Evolutionary conservation across 2,113 vertebrate species (phyloP), one percentile per base, ranked within the genome.

Genomic region (Cyanoderma ruficeps): DNA sequence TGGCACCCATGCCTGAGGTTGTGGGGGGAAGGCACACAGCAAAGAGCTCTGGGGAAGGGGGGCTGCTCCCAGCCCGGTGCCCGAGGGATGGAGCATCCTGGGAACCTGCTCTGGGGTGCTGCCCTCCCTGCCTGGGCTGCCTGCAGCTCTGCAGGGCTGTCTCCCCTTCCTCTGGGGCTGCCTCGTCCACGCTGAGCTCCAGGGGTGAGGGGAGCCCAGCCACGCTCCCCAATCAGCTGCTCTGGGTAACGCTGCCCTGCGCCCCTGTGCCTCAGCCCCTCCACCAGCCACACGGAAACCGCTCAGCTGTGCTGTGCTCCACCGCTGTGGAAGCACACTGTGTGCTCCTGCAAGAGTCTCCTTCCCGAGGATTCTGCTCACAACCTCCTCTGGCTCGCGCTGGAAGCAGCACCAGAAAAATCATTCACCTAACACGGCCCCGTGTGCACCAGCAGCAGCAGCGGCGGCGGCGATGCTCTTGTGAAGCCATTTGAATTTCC

Each of bases 221-320:
- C 3, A 0, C 5, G 37, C 7, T 19, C 83, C 61, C 56, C 7
- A 1, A 44, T 5, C 2, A 1, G 10, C 41, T 1, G 13, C 59
- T 35, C 20, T 10, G 31, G 53, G n/a, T 24, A 1, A 2, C 0
- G 0, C 53, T 80, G 77, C 81, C 42, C 22, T 0, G 30, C 6
- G 24, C 6, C 6, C 8, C 37, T 0, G 35, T 1, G 13, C 21
- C 79, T 41, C 13, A 1, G 60, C n/a, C 35, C 25, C 39, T 74
- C 61, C 80, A 6, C 4, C 11, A 2, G 55, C 91, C 9, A 0
- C 28, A 2, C 1, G 4, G 31, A 7, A 50, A 2, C 53, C 10
- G 67, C 52, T 67, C 35, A 1, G 0, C 0, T 6, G 69, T 9
- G 69, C 57, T 30, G 22, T 8, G 59, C 30, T 27, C 6, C 50